These are phyloP conservation scores for Muscicapa adusta DNA, from an alignment of 2,113 vertebrate genomes.

Conservation along the genomic window DNA sequence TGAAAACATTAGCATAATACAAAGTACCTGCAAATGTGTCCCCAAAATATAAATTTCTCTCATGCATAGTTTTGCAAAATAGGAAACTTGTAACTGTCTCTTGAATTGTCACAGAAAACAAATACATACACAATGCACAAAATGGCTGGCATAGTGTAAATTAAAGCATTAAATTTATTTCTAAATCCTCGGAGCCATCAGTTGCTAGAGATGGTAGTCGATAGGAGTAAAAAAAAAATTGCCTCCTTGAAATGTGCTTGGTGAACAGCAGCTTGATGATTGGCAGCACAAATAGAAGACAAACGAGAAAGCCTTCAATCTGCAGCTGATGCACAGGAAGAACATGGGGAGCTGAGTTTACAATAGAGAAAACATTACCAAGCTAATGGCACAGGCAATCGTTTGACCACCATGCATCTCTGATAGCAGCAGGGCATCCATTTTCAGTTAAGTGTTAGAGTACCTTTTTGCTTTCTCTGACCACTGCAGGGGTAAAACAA, in stretches of 20 bases:
- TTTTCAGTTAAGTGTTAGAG: constrained; percentile 76
- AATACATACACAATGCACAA: not conserved
- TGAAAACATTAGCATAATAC: not conserved
- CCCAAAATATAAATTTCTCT: not conserved
- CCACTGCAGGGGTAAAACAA: constrained; percentile 76
- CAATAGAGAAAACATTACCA: constrained; percentile 76
- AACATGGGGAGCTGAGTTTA: constrained; percentile 68
- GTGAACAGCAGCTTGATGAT: constrained; percentile 67
- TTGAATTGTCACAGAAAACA: not conserved
- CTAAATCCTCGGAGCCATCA: constrained; percentile 47
- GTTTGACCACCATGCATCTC: constrained; percentile 69
- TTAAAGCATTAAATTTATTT: constrained; percentile 62
- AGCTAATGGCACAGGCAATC: constrained; percentile 79
- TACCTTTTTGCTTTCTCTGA: constrained; percentile 76
- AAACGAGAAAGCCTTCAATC: constrained; percentile 75
- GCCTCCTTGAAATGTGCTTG: constrained; percentile 63
- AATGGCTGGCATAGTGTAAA: constrained; percentile 33
- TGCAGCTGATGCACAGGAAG: constrained; percentile 75
- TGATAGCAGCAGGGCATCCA: constrained; percentile 76
- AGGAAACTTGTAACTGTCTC: not conserved
- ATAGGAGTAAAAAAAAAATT: constrained; percentile 60
- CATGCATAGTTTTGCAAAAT: not conserved
- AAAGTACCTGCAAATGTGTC: not conserved
- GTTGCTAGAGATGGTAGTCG: constrained; percentile 53
- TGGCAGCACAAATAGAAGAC: constrained; percentile 76